These are phyloP conservation scores for Plecturocebus donacophilus DNA, from an alignment of 2,113 vertebrate species.

Conservation along the genomic window DNA sequence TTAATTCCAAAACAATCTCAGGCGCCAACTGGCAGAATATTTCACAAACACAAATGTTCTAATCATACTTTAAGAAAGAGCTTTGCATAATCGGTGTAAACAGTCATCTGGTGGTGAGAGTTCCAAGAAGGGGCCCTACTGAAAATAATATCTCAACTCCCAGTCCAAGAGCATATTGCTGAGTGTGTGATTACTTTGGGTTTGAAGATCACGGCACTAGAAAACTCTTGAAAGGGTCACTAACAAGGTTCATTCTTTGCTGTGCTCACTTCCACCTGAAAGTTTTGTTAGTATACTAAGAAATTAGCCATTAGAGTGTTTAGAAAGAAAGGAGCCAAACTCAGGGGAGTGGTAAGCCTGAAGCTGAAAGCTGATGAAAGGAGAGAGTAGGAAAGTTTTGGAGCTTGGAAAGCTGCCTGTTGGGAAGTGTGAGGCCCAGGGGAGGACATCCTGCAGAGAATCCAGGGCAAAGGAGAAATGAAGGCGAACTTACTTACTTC, in stretches of 20 bases:
- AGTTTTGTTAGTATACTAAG: not conserved
- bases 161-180: not conserved
- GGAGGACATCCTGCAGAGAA: not conserved
- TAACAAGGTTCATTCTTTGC: not conserved
- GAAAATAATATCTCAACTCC: not conserved
- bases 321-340: not conserved
- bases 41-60: conserved; percentile 14
- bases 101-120: not conserved
- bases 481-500: not conserved
- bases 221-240: not conserved
- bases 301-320: not conserved
- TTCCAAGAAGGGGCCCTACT: not conserved
- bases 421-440: not conserved
- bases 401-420: not conserved
- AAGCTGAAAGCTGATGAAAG: not conserved
- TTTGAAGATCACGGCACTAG: not conserved
- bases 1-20: not conserved
- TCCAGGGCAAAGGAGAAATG: not conserved
- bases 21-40: not conserved
- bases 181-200: not conserved
- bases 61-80: conserved; percentile 9
- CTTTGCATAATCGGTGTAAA: conserved; percentile 19
- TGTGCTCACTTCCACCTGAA: not conserved
- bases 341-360: not conserved
- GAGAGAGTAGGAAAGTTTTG: not conserved